Conservation (phyloP, 2,888 invertebrate genomes). For the Epistrophella euchroma region DNA sequence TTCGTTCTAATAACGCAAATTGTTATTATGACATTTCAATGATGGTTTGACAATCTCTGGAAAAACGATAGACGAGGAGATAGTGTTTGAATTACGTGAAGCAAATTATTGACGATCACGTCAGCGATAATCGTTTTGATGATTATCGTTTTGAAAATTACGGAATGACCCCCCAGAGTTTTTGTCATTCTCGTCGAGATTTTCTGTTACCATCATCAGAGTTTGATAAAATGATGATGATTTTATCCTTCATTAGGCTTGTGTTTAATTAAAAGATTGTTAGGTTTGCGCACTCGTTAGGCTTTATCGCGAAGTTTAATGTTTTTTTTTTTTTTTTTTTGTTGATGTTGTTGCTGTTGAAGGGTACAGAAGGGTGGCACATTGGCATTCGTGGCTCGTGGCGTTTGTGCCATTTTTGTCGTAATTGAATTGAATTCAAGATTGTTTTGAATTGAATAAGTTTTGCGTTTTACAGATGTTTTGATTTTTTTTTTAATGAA, state of each 20-base stretch:
- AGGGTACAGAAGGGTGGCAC: background rate
- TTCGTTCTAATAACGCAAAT: too few species aligned
- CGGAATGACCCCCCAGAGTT: too few species aligned
- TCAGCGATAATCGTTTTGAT: too few species aligned
- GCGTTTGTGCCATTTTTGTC: background rate
- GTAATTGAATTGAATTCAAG: slow-evolving; percentile 47
- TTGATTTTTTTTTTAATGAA: slow-evolving; percentile 12
- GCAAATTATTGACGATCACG: too few species aligned
- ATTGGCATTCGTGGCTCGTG: background rate
- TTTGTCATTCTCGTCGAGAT: slow-evolving; percentile 43
- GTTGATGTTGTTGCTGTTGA: slow-evolving; percentile 1
- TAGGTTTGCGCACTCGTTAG: slow-evolving; percentile 54
- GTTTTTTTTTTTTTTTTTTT: background rate
- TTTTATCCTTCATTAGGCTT: slow-evolving; percentile 71
- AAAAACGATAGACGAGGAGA: too few species aligned
- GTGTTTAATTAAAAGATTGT: slow-evolving; percentile 71
- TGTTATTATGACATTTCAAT: too few species aligned
- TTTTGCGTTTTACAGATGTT: slow-evolving; percentile 43
- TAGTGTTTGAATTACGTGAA: too few species aligned
- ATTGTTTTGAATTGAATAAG: slow-evolving; percentile 59
- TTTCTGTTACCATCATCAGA: slow-evolving; percentile 26
- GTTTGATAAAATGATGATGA: slow-evolving; percentile 62
- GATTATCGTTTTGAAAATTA: too few species aligned
- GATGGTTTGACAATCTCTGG: too few species aligned
- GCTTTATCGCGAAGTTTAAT: slow-evolving; percentile 41